Evolutionary conservation across 2,797 vertebrate genomes (phyloP).

Genomic region (Acanthiza pusilla): DNA sequence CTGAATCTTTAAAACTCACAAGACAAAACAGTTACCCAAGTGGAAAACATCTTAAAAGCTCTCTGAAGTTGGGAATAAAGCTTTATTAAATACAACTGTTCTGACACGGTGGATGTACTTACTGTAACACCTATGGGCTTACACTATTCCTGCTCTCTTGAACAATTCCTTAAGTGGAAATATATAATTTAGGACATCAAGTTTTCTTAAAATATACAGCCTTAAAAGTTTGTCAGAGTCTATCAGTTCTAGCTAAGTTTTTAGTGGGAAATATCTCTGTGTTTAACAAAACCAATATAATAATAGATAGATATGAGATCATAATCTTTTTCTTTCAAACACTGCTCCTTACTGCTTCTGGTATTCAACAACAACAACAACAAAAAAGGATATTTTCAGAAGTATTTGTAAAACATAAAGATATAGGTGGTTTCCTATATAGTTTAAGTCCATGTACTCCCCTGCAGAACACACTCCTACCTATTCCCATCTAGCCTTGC

Average conservation of each 20-base stretch:
- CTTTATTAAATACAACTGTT: conserved; percentile 70
- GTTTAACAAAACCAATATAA: neutral
- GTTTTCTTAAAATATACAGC: conserved; percentile 19
- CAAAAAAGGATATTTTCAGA: neutral
- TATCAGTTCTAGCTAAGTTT: neutral
- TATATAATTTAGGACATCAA: conserved; percentile 68
- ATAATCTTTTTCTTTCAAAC: neutral
- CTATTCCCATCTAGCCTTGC: neutral
- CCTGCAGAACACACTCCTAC: neutral
- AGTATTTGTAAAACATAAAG: neutral
- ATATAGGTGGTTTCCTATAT: neutral
- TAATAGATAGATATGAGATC: neutral
- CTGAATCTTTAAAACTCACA: conserved; percentile 60
- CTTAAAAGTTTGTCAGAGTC: conserved; percentile 10
- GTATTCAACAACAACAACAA: neutral
- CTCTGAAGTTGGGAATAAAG: conserved; percentile 64
- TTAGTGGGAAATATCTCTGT: neutral
- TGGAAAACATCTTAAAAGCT: conserved; percentile 73
- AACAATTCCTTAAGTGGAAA: conserved; percentile 62
- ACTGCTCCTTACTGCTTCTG: neutral
- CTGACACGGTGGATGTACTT: conserved; percentile 65
- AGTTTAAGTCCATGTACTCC: neutral
- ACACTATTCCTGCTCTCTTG: conserved; percentile 54
- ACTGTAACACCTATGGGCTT: conserved; percentile 63
- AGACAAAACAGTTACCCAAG: conserved; percentile 63